Evolutionary conservation across 2,797 vertebrate genomes (phyloP).

Genomic region (Ficedula albicollis): DNA sequence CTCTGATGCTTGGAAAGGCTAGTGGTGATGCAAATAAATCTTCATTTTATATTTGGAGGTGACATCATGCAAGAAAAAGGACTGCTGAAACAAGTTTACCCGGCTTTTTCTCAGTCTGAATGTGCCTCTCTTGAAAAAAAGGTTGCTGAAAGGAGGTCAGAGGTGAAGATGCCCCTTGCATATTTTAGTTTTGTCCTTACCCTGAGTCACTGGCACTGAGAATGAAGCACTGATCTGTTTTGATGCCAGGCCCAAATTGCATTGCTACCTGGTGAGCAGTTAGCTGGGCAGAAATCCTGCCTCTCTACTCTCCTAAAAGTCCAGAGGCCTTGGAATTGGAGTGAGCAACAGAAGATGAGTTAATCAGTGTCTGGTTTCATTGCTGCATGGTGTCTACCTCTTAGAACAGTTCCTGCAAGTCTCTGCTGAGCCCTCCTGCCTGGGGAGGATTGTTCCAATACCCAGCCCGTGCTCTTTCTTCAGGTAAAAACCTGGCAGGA

Average conservation of each 20-base stretch:
- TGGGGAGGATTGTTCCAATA: neutral
- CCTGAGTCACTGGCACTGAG: neutral
- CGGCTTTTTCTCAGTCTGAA: neutral
- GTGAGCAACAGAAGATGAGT: neutral
- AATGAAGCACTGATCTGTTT: neutral
- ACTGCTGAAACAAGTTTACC: neutral
- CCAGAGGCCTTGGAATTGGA: neutral
- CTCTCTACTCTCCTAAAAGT: neutral
- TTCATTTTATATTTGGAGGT: neutral
- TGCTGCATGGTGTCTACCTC: neutral
- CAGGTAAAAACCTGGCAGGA: slow-evolving; percentile 21
- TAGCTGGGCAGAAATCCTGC: neutral
- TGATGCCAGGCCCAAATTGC: neutral
- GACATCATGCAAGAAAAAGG: neutral
- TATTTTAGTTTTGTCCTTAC: neutral
- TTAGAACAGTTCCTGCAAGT: neutral
- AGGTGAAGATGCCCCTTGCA: neutral
- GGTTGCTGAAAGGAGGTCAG: neutral
- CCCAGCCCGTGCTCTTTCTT: neutral
- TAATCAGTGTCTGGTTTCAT: neutral
- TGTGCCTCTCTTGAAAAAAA: neutral
- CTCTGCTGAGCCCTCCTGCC: neutral
- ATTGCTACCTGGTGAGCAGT: neutral
- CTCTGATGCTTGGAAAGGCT: neutral
- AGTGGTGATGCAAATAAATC: neutral